phyloP scores from a whole-genome alignment of 2,797 vertebrate species.

The Eospalax fontanierii region DNA sequence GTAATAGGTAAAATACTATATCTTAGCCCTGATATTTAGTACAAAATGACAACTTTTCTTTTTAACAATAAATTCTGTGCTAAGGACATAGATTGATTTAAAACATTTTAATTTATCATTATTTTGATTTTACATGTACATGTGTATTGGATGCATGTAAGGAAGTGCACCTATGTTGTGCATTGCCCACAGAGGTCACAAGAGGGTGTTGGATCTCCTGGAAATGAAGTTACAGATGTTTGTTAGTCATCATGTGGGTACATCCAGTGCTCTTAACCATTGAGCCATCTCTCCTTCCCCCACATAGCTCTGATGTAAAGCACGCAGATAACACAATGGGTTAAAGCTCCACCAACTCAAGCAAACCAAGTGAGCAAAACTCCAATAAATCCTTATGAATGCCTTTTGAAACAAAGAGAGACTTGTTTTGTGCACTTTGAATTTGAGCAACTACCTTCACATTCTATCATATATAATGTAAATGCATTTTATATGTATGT shows the following conservation, averaged over 20 bases:
- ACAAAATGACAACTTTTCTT: neutral
- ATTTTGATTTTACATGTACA: too few relatives aligned
- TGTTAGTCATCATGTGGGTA: too few relatives aligned
- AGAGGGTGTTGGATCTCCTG: too few relatives aligned
- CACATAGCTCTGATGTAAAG: neutral
- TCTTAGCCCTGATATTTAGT: too few relatives aligned
- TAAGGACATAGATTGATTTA: too few relatives aligned
- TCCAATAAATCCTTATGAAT: neutral
- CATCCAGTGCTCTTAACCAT: too few relatives aligned
- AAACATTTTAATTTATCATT: too few relatives aligned
- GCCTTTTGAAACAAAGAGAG: neutral
- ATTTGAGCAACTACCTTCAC: neutral
- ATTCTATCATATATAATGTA: neutral
- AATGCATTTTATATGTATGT: neutral
- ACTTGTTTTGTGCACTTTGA: neutral
- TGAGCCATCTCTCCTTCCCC: neutral
- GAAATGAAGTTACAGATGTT: too few relatives aligned
- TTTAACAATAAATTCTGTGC: neutral
- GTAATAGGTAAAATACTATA: too few relatives aligned
- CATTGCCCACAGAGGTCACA: too few relatives aligned
- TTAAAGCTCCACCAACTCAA: neutral
- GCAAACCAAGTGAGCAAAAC: neutral
- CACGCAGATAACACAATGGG: neutral
- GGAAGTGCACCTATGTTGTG: too few relatives aligned
- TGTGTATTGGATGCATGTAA: too few relatives aligned